A percentile compares a stretch with the other conserved stretches of the same genome.
Evolutionary conservation across 2,797 vertebrate genomes (phyloP).

Genomic region (Sebastiscus albofasciatus): DNA sequence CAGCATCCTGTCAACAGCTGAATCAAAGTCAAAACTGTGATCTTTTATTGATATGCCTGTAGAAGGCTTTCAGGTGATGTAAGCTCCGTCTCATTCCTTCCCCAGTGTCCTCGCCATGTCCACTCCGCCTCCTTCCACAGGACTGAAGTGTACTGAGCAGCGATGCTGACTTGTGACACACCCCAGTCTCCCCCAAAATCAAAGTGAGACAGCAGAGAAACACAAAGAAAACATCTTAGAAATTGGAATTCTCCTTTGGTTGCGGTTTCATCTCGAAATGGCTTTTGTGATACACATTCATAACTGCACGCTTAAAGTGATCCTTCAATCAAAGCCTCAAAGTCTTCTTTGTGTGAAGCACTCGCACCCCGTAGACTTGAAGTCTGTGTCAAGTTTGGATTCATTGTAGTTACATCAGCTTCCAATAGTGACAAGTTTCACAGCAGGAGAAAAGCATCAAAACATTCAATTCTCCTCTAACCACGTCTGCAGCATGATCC

Average conservation of each 20-base stretch:
- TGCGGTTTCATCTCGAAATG: background rate
- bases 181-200: background rate
- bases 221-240: background rate
- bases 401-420: constrained; percentile 1
- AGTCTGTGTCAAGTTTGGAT: constrained; percentile 11
- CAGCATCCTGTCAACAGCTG: constrained; percentile 13
- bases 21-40: constrained; percentile 21
- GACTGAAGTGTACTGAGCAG: background rate
- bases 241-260: background rate
- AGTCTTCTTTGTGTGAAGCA: background rate
- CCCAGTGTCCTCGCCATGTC: background rate
- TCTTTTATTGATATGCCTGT: constrained; percentile 25
- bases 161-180: background rate
- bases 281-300: background rate
- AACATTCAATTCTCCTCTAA: constrained; percentile 23
- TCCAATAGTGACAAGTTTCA: constrained; percentile 12
- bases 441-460: constrained; percentile 14
- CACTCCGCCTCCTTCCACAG: background rate
- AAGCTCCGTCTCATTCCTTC: background rate
- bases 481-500: constrained; percentile 11
- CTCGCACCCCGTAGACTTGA: background rate
- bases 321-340: background rate
- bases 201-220: background rate
- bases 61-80: background rate
- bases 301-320: background rate